Evolutionary conservation across 2,797 vertebrate genomes (phyloP), one percentile per base, ranked within the genome.

Genomic region (Girardinus metallicus): DNA sequence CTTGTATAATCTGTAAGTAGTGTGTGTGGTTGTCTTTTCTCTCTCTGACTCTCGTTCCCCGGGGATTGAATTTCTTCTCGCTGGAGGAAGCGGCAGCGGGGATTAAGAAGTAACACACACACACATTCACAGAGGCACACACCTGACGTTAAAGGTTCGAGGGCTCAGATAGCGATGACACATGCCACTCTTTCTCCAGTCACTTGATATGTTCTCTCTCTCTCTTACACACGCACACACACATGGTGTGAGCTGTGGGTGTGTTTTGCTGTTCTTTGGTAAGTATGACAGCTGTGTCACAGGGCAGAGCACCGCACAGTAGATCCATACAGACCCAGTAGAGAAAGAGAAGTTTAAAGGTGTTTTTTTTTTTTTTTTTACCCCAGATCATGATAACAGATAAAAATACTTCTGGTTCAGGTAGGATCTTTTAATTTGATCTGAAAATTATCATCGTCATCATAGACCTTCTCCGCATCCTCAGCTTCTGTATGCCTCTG

Each of bases 121-220:
- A 34, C 76, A 73, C 31, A 8, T 15, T 47, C 46, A 80, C 29
- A 76, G 15, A 77, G 16, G 74, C 55, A 89, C 84, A 88, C 89
- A 90, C 85, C 87, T 91, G 90, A 90, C 80, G 21, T 77, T 79
- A 74, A 80, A 82, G 78, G 76, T 87, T 85, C 44, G 73, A 64
- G 86, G 82, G 87, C 88, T 91, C 91, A 86, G 86, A 90, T 90
- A 77, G 87, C 74, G 73, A 86, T 92, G 91, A 91, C 89, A 93
- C 91, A 93, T 93, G 91, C 89, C 92, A 93, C 84, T 93, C 85
- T 90, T 82, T 76, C 82, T 85, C 60, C 73, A 47, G 92, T 90
- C 89, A 93, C 85, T 85, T 89, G 91, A 93, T 90, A 90, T 66
- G 49, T 68, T 64, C 72, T 43, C 72, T 81, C 78, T 66, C 74